Base-by-base conservation (phyloP, 2,888 invertebrate species). In the Hypercompe scribonia region DNA sequence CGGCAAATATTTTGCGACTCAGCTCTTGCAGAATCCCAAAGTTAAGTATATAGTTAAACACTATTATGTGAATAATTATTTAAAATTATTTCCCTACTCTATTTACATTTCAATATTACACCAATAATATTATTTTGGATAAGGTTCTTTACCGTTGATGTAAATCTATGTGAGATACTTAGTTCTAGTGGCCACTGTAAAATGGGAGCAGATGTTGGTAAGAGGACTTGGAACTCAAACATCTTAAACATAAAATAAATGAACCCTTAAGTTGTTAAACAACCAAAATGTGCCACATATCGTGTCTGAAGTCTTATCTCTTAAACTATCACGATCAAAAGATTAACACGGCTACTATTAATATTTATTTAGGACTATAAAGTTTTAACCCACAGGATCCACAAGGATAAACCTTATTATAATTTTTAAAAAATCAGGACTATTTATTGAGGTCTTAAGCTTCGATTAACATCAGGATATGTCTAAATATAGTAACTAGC, bases 351-450 rank as follows among this genome's bases (percentile, higher is more conserved):
- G 71, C 65, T 69, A 28, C 21, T 70, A 75, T 75, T 71, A 71
- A 75, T 75, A 71, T 78, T 75, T 75, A 71, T 66, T 75, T 78
- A 71, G 73, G 75, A 69, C 54, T 24, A 39, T 24, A 39, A 50
- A 31, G 64, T 54, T 74, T 68, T 64, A 74, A 67, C 68, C 67
- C 46, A 70, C 33, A 63, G 13, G 50, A 24, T 50, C 50, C 8
- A 70, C 28, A 58, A 61, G 39, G 34, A 70, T 50, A n/a, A 34
- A 34, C n/a, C n/a, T n/a, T n/a, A 11, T 34, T 34, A 31, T 8
- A 31, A 31, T 18, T 7, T 18, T 2, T 28, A 28, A 58, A 28
- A 58, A 31, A 31, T 18, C 15, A 13, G 18, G 1, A 61, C 15
- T 31, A 15, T 28, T 61, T 28, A 28, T 5, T 31, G 61, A 28